Percentiles rank a stretch among this genome's conserved stretches.
Evolutionary conservation across 2,888 invertebrate species (phyloP).

Genomic region (Sclerodermus sp.): DNA sequence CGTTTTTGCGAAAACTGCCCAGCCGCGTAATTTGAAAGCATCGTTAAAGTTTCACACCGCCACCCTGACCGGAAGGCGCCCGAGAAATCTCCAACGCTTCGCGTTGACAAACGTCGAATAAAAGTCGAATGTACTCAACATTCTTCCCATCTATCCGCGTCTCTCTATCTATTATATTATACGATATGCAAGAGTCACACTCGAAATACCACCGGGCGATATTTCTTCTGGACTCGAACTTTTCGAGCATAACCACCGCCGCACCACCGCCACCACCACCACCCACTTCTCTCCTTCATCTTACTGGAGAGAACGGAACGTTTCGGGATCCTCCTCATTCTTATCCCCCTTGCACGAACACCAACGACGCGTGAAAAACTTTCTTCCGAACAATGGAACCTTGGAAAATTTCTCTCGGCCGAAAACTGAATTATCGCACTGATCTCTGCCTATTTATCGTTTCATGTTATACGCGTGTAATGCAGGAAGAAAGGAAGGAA

Average conservation of each 20-base stretch:
- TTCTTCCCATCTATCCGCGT: background rate
- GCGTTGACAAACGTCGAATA: background rate
- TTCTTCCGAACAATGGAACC: background rate
- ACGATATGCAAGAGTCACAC: background rate
- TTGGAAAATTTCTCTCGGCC: background rate
- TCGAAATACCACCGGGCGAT: slow-evolving; percentile 17
- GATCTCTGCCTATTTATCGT: too few relatives aligned
- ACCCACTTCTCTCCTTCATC: slow-evolving; percentile 28
- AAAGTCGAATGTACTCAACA: slow-evolving; percentile 2
- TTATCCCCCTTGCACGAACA: slow-evolving; percentile 24
- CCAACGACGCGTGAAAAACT: slow-evolving; percentile 1
- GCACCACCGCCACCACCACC: too few relatives aligned
- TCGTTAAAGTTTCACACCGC: too few relatives aligned
- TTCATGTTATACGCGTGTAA: too few relatives aligned
- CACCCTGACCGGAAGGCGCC: too few relatives aligned
- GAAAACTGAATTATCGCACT: too few relatives aligned
- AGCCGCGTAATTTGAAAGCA: too few relatives aligned
- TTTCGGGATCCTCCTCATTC: slow-evolving; percentile 27
- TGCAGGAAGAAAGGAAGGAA: too few relatives aligned
- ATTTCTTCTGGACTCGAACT: slow-evolving; percentile 19
- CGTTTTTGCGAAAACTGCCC: too few relatives aligned
- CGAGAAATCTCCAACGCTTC: too few relatives aligned
- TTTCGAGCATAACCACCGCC: slow-evolving; percentile 23
- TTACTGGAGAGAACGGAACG: slow-evolving; percentile 19
- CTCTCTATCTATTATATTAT: background rate